Conservation (phyloP, 2,797 vertebrate species). For the Prunella strophiata region DNA sequence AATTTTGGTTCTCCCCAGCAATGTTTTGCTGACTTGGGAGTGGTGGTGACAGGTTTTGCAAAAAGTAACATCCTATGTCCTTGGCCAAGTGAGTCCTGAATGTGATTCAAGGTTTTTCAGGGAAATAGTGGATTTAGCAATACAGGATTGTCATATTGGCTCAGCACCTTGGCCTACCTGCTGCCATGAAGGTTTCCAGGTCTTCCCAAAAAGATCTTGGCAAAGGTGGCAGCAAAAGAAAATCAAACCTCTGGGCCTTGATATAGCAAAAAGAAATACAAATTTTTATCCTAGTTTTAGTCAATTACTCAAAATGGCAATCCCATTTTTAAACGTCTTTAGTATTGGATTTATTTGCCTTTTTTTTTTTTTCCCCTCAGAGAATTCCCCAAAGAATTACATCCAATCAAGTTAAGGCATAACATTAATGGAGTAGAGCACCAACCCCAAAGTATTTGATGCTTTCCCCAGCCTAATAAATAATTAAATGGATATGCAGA, state of each 20-base stretch:
- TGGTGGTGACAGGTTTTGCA: not conserved
- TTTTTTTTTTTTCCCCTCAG: not conserved
- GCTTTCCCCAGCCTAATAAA: not conserved
- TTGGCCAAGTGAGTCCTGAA: not conserved
- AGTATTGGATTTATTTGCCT: not conserved
- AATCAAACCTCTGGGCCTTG: not conserved
- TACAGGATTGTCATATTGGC: conserved; percentile 1
- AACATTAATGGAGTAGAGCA: not conserved
- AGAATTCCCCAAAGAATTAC: not conserved
- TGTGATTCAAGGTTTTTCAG: conserved; percentile 20
- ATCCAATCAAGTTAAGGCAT: not conserved
- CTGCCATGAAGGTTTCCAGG: not conserved
- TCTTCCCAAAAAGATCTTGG: not conserved
- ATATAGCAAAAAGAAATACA: not conserved
- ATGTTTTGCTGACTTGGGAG: not conserved
- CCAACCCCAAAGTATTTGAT: not conserved
- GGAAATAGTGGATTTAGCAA: conserved; percentile 27
- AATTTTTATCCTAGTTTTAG: not conserved
- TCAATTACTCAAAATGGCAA: not conserved
- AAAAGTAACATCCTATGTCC: not conserved
- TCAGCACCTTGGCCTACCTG: not conserved
- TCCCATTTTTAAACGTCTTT: not conserved
- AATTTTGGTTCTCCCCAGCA: not conserved
- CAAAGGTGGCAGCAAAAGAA: not conserved
- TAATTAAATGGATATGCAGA: not conserved